Conservation (phyloP, 2,888 invertebrate species). For the Eugnorisma glareosa region DNA sequence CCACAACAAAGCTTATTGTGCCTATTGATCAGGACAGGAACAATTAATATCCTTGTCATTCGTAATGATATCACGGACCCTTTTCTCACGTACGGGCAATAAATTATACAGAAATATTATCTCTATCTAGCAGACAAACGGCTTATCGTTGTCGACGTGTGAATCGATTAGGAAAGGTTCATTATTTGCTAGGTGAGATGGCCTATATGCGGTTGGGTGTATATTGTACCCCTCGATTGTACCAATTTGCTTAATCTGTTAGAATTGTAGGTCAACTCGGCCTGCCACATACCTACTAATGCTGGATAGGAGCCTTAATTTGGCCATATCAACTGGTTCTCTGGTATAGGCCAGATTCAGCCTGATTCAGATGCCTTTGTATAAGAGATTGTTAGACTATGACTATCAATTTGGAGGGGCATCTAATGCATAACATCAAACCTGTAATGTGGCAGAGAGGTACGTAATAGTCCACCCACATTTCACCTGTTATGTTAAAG, state of each 20-base stretch:
- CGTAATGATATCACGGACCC: conserved; percentile 23
- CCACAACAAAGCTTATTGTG: background rate
- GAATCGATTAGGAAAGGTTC: conserved; percentile 16
- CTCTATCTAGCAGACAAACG: conserved; percentile 14
- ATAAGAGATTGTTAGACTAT: background rate
- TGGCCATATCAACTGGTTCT: background rate
- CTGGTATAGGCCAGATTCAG: background rate
- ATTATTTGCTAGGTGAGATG: background rate
- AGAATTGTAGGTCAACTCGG: background rate
- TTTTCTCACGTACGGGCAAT: conserved; percentile 32
- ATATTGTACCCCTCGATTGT: background rate
- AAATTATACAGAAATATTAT: conserved; percentile 41
- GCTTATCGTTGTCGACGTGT: conserved; percentile 22
- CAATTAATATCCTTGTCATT: conserved; percentile 39
- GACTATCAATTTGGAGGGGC: background rate
- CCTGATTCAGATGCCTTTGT: too few species aligned
- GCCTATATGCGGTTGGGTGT: background rate
- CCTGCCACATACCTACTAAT: background rate
- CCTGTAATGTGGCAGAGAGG: too few species aligned
- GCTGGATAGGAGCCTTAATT: background rate
- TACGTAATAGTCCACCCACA: too few species aligned
- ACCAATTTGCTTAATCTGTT: background rate
- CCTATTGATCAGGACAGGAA: background rate
- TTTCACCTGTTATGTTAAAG: too few species aligned
- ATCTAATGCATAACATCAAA: background rate